These are phyloP conservation scores for Sycophila sp. DNA, from an alignment of 1,140 invertebrate species.

Conservation along the genomic window DNA sequence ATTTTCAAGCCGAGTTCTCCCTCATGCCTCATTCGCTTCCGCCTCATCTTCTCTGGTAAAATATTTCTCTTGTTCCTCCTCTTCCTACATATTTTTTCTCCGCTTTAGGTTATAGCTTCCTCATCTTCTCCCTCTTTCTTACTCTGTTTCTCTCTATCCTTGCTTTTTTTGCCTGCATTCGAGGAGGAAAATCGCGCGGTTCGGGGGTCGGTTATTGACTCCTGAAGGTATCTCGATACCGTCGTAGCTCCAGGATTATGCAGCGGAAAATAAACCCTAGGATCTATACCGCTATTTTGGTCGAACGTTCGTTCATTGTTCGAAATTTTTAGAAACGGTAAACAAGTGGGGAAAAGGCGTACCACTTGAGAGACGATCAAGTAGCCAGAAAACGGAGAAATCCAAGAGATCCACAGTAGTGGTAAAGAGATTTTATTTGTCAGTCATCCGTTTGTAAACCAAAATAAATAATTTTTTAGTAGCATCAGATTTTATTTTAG, in stretches of 20 bases:
- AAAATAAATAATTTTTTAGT: no score
- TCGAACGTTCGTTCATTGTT: not conserved
- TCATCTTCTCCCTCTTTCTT: conserved; percentile 3
- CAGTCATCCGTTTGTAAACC: no score
- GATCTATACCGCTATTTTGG: not conserved
- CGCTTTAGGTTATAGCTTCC: no score
- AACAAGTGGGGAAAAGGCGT: not conserved
- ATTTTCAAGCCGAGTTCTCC: not conserved
- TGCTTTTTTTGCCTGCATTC: no score
- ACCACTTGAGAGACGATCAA: not conserved
- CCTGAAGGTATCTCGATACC: conserved; percentile 27
- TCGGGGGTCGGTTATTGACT: conserved; percentile 35
- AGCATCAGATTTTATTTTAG: no score
- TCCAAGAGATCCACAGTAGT: not conserved
- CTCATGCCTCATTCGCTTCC: not conserved
- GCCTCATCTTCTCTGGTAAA: conserved; percentile 16
- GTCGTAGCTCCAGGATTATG: conserved; percentile 42
- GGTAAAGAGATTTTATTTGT: no score
- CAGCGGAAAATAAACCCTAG: conserved; percentile 34
- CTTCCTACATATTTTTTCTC: conserved; percentile 13
- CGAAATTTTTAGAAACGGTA: conserved; percentile 12
- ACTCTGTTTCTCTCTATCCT: conserved; percentile 12
- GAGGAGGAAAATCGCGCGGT: conserved; percentile 20
- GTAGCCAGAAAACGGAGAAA: not conserved
- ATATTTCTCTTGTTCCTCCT: conserved; percentile 19